Base-by-base conservation (phyloP, 2,797 vertebrate genomes). In the Sternarchorhynchus goeldii region DNA sequence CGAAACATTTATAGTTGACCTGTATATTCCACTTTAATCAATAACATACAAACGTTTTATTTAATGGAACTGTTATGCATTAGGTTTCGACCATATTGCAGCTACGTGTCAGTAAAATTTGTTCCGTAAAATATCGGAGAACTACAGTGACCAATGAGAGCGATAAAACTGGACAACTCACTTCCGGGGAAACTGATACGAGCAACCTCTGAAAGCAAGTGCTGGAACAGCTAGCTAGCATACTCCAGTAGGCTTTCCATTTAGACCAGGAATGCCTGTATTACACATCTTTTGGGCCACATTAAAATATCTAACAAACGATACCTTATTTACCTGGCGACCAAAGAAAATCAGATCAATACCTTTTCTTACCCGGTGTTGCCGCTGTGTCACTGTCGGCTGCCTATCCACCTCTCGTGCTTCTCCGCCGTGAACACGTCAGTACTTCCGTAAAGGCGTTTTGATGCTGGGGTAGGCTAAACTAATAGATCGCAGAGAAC, bases 321-420 rank as follows among this genome's bases (percentile, higher is more conserved):
- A 1, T 16, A 0, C 0, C 12, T 20, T 20, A 41, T 39, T 20
- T 10, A 1, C 6, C 6, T 1, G 0, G 34, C 10, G 3, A 0
- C 10, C 2, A 0, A 20, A 25, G 0, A 2, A 32, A 41, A 32
- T 5, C 5, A 10, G 18, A 50, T 16, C 2, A 10, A 18, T 72
- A 76, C 73, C 87, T 78, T 80, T 78, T 85, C 92, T 92, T 87
- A 93, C 93, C 93, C 92, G 92, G 89, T 87, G 77, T 88, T 79
- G 90, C 92, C 90, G 91, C 90, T 92, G 91, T 92, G 91, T 93
- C 91, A 90, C 91, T 92, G 87, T 92, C 89, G 90, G 92, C 91
- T 84, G 83, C 85, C 89, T 88, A 88, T 89, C 90, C 85, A 80
- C 86, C 79, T 86, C 83, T 89, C 86, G 81, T 78, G 81, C 81